Evolutionary conservation across 1,140 invertebrate genomes (phyloP).

Genomic region (Euschistus heros): DNA sequence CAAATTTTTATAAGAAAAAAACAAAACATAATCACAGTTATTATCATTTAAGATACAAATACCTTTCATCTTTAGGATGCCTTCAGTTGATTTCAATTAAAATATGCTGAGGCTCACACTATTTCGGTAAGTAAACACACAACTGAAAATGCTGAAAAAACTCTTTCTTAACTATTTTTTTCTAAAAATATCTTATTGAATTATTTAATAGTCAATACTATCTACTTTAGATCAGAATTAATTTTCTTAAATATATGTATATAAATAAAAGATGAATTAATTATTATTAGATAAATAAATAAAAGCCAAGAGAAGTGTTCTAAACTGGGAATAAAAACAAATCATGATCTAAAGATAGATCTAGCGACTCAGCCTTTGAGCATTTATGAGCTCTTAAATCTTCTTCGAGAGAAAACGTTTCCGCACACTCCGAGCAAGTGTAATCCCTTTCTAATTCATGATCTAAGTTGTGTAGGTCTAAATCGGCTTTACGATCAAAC

Average conservation of each 20-base stretch:
- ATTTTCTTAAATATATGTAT: background rate
- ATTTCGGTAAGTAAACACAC: too few species aligned
- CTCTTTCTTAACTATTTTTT: too few species aligned
- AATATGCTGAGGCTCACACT: too few species aligned
- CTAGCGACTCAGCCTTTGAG: constrained; percentile 1
- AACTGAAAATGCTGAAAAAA: too few species aligned
- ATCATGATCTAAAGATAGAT: constrained; percentile 13
- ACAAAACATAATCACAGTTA: too few species aligned
- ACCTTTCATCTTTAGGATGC: too few species aligned
- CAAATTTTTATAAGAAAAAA: too few species aligned
- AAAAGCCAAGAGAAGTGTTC: background rate
- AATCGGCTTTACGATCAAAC: background rate
- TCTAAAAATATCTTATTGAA: too few species aligned
- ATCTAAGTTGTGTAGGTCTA: constrained; percentile 12
- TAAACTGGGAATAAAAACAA: constrained; percentile 17
- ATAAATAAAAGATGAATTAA: background rate
- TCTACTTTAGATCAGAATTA: too few species aligned
- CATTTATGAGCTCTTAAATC: constrained; percentile 15
- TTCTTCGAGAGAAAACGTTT: constrained; percentile 9
- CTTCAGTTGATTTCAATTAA: too few species aligned
- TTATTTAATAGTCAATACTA: too few species aligned
- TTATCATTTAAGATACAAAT: too few species aligned
- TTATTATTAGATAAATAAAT: background rate
- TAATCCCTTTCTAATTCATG: background rate
- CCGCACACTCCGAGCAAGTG: constrained; percentile 13